phyloP scores from a whole-genome alignment of 2,113 vertebrate genomes.

The Piaya cayana region DNA sequence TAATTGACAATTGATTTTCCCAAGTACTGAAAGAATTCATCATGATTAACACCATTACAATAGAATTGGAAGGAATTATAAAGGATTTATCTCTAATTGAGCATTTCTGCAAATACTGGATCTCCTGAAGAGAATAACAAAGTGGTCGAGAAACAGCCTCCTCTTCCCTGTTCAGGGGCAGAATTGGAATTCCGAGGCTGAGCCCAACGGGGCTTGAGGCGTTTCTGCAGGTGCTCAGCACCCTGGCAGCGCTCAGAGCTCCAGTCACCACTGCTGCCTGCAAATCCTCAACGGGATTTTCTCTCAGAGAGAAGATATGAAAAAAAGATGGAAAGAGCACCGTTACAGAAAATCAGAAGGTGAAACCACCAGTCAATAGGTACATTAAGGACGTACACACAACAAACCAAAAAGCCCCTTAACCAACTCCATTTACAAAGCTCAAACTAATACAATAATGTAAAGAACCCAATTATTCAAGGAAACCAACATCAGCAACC shows the following conservation, averaged over 20 bases:
- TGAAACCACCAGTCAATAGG: background rate
- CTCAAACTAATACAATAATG: background rate
- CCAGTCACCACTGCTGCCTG: background rate
- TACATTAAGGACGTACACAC: background rate
- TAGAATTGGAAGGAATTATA: conserved; percentile 66
- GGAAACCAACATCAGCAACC: background rate
- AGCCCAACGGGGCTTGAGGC: background rate
- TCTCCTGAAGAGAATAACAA: conserved; percentile 31
- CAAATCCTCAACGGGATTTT: background rate
- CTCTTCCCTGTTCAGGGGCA: background rate
- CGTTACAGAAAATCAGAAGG: background rate
- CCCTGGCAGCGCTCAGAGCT: too few relatives aligned
- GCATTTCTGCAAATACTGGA: conserved; percentile 59
- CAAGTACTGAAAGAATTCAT: conserved; percentile 72
- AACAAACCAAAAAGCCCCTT: background rate
- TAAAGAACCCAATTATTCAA: background rate
- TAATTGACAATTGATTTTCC: conserved; percentile 74
- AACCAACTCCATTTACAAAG: background rate
- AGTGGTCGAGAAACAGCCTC: conserved; percentile 4
- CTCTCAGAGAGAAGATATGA: background rate
- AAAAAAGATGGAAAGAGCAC: too few relatives aligned
- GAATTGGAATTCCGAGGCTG: background rate
- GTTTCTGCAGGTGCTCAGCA: background rate
- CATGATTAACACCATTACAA: conserved; percentile 53
- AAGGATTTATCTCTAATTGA: conserved; percentile 66